Conservation (phyloP, 92 coral and sea anemone species). For the Montipora capitata region DNA sequence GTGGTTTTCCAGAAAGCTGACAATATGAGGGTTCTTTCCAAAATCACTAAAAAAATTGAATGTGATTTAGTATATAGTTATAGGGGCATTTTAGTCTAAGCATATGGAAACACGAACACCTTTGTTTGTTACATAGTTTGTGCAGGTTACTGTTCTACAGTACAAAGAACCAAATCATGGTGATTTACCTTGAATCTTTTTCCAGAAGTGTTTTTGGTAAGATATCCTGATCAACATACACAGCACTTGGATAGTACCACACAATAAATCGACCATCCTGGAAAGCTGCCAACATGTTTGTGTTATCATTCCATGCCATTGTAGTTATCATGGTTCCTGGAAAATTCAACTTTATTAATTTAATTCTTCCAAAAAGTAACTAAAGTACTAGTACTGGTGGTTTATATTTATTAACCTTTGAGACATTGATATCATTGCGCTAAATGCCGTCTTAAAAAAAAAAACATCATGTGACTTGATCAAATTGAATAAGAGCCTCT, state of each 20-base stretch:
- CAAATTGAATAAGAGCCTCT: too few species aligned
- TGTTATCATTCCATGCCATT: constrained; percentile 97
- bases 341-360: background rate
- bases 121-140: too few species aligned
- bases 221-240: constrained; percentile 95
- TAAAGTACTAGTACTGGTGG: too few species aligned
- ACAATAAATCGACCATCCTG: constrained; percentile 98
- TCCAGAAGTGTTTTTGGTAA: constrained; percentile 90
- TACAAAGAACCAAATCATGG: background rate
- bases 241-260: constrained; percentile 99
- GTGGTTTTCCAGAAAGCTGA: constrained; percentile 95
- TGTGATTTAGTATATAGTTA: background rate
- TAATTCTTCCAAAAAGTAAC: background rate
- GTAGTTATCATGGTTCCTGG: constrained; percentile 97
- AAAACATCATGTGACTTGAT: too few species aligned
- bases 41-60: constrained; percentile 80
- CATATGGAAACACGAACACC: background rate
- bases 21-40: constrained; percentile 97
- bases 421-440: too few species aligned
- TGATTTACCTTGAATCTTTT: constrained; percentile 91
- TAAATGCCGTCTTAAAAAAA: too few species aligned
- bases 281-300: constrained; percentile 97
- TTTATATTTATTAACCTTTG: too few species aligned
- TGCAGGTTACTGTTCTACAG: background rate
- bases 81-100: background rate